Conservation (phyloP, 2,888 invertebrate genomes). For the Theodoxus fluviatilis region DNA sequence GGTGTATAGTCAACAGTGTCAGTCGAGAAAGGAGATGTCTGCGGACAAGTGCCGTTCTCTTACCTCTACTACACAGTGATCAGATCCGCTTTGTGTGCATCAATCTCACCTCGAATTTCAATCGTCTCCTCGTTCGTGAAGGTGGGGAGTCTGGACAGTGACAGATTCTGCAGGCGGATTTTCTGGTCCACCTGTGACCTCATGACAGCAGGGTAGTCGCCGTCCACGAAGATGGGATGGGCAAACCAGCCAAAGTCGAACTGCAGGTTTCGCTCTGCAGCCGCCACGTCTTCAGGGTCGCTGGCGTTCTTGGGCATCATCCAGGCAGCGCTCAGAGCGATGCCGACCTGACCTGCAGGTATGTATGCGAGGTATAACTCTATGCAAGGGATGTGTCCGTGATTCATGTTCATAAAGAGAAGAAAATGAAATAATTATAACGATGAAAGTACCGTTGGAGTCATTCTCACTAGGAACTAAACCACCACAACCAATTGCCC, state of each 20-base stretch:
- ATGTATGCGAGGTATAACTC: background rate
- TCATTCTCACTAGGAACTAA: too few relatives aligned
- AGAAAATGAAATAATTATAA: background rate
- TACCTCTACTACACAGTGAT: too few relatives aligned
- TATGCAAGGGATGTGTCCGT: background rate
- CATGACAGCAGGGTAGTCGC: slow-evolving; percentile 68
- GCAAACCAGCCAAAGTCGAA: slow-evolving; percentile 59
- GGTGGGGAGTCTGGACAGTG: slow-evolving; percentile 36
- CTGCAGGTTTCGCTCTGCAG: slow-evolving; percentile 38
- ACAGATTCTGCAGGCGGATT: slow-evolving; percentile 27
- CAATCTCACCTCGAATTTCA: slow-evolving; percentile 35
- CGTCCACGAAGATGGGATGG: slow-evolving; percentile 51
- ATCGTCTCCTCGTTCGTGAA: slow-evolving; percentile 37
- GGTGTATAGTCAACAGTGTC: too few relatives aligned
- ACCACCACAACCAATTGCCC: too few relatives aligned
- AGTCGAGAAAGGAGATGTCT: too few relatives aligned
- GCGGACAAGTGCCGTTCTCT: too few relatives aligned
- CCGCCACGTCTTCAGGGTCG: slow-evolving; percentile 35
- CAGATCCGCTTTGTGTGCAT: too few relatives aligned
- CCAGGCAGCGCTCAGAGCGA: slow-evolving; percentile 42
- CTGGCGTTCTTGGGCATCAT: slow-evolving; percentile 34
- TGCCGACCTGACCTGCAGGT: slow-evolving; percentile 43
- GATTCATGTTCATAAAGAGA: background rate
- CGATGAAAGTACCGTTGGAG: background rate
- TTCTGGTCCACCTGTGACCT: slow-evolving; percentile 35